Evolutionary conservation across 2,797 vertebrate species (phyloP).

Genomic region (Mus minutoides): DNA sequence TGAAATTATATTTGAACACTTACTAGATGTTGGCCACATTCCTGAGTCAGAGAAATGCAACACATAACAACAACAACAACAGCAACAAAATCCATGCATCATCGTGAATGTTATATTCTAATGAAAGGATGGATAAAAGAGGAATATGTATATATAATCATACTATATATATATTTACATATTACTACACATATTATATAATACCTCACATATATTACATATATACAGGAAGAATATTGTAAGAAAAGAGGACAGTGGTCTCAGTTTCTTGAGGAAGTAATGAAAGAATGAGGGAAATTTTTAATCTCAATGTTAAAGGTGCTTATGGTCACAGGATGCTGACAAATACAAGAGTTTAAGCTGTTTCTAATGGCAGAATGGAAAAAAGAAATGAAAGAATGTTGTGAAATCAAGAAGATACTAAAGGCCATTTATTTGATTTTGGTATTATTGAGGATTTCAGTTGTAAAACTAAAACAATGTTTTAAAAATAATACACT

Average conservation of each 20-base stretch:
- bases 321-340: neutral
- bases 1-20: neutral
- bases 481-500: neutral
- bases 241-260: neutral
- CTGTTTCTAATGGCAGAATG: neutral
- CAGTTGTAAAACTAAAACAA: neutral
- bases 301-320: neutral
- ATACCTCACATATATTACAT: neutral
- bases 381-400: neutral
- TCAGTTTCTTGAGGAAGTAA: neutral
- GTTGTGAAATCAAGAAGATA: neutral
- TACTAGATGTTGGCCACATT: neutral
- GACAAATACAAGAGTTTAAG: neutral
- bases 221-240: neutral
- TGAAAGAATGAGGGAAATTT: neutral
- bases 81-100: neutral
- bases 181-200: too few species aligned
- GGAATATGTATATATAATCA: neutral
- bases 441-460: neutral
- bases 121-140: neutral
- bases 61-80: neutral
- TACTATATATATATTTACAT: neutral
- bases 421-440: neutral
- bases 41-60: neutral
- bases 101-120: neutral